Conservation (phyloP, 1,140 invertebrate genomes). For the Nixonia krombeini region DNA sequence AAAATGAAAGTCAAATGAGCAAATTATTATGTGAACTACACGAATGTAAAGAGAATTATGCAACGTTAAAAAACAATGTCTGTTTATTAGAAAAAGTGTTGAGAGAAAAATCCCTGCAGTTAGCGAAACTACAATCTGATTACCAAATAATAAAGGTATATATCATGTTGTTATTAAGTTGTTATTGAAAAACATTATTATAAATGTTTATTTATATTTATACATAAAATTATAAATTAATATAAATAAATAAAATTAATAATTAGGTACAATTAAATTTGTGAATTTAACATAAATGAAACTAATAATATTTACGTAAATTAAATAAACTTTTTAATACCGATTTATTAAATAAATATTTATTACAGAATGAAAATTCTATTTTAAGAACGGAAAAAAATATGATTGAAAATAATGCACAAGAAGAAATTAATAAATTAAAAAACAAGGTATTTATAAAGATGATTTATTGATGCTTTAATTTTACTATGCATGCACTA, state of each 20-base stretch:
- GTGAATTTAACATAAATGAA: too few relatives aligned
- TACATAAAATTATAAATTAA: too few relatives aligned
- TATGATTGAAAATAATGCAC: conserved; percentile 47
- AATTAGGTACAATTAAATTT: too few relatives aligned
- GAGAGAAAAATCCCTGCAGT: conserved; percentile 48
- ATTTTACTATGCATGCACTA: background rate
- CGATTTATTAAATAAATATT: too few relatives aligned
- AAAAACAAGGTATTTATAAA: conserved; percentile 50
- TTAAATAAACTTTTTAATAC: too few relatives aligned
- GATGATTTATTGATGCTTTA: background rate
- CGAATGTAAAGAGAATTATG: conserved; percentile 38
- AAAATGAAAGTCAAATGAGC: conserved; percentile 30
- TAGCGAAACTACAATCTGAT: conserved; percentile 56
- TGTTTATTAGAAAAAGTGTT: conserved; percentile 52
- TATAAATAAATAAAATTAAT: too few relatives aligned
- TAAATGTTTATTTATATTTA: too few relatives aligned
- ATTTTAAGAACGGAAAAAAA: conserved; percentile 52
- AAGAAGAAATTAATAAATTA: conserved; percentile 49
- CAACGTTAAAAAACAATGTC: conserved; percentile 34
- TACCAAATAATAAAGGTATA: conserved; percentile 57
- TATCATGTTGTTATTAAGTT: conserved; percentile 16
- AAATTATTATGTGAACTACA: conserved; percentile 41
- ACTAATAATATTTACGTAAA: too few relatives aligned
- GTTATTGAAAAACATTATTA: too few relatives aligned
- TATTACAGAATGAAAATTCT: conserved; percentile 58